phyloP scores from a whole-genome alignment of 2,888 invertebrate species.

The Phaonia tiefii region DNA sequence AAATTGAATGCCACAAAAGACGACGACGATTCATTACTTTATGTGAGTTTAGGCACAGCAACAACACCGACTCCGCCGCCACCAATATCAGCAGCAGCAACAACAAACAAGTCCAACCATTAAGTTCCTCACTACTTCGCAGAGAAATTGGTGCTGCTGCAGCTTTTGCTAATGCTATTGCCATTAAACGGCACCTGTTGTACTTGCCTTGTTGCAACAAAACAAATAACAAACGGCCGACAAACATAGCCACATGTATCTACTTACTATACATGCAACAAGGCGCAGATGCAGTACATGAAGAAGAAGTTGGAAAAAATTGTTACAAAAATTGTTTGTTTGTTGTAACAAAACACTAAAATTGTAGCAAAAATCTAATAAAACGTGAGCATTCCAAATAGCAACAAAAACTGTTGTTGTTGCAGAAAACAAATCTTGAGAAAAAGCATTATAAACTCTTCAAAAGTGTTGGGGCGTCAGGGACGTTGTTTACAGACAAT shows the following conservation, averaged over 20 bases:
- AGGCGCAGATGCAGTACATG: constrained; percentile 29
- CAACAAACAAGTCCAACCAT: constrained; percentile 1
- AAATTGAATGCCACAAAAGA: constrained; percentile 71
- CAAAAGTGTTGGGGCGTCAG: neutral
- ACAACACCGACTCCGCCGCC: neutral
- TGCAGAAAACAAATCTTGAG: constrained; percentile 44
- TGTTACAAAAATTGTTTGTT: constrained; percentile 42
- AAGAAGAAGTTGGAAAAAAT: constrained; percentile 12
- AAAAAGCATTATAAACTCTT: constrained; percentile 25
- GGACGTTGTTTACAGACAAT: too few relatives aligned
- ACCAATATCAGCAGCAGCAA: neutral
- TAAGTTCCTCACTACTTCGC: constrained; percentile 3
- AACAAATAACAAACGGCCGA: constrained; percentile 28
- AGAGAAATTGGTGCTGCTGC: constrained; percentile 46
- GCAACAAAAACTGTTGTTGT: constrained; percentile 16
- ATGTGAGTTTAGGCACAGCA: constrained; percentile 42
- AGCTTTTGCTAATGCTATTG: constrained; percentile 14
- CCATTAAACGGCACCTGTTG: constrained; percentile 67
- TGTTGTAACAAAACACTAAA: constrained; percentile 61
- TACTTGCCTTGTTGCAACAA: constrained; percentile 31
- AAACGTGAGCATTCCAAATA: constrained; percentile 65
- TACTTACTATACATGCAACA: neutral
- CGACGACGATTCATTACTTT: constrained; percentile 55
- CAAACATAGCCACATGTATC: neutral
- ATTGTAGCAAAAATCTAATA: constrained; percentile 65